Evolutionary conservation across 30 jellyfish, hydroid and myxozoan species (phyloP).

Genomic region (Mastigias papua): DNA sequence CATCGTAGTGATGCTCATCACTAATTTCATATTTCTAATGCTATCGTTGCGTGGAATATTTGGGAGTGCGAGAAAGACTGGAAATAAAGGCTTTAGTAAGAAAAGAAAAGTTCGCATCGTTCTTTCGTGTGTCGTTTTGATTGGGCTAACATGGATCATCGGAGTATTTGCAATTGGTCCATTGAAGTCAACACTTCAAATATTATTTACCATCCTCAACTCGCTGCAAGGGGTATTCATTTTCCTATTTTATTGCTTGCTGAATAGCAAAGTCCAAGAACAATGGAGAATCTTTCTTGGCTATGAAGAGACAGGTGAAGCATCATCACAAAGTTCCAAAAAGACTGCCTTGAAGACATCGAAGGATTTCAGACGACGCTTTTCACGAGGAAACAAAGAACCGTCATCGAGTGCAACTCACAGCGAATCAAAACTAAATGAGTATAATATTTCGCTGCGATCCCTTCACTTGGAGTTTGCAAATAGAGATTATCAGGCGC

Average conservation of each 20-base stretch:
- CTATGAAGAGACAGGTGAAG: background rate
- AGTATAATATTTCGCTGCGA: constrained; percentile 1
- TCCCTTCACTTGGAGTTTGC: constrained; percentile 25
- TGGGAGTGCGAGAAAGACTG: constrained; percentile 32
- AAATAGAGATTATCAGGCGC: background rate
- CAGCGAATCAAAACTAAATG: background rate
- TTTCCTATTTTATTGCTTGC: constrained; percentile 46
- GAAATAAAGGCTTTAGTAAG: constrained; percentile 11
- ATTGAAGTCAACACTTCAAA: constrained; percentile 26
- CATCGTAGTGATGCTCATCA: constrained; percentile 19
- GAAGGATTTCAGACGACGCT: background rate
- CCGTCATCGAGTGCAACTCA: background rate
- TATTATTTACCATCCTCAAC: constrained; percentile 35
- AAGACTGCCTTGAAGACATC: background rate
- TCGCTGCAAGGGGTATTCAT: constrained; percentile 63
- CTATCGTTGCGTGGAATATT: constrained; percentile 41
- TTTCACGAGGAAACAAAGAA: background rate
- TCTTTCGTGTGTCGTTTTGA: constrained; percentile 27
- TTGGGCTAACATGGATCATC: constrained; percentile 68
- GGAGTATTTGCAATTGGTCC: constrained; percentile 53
- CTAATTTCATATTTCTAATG: constrained; percentile 17
- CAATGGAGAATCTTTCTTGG: constrained; percentile 30
- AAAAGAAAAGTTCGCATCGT: constrained; percentile 24
- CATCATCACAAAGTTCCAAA: constrained; percentile 14
- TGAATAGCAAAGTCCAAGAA: constrained; percentile 15